Base-by-base conservation (phyloP, 2,888 invertebrate genomes). In the Arge pagana region DNA sequence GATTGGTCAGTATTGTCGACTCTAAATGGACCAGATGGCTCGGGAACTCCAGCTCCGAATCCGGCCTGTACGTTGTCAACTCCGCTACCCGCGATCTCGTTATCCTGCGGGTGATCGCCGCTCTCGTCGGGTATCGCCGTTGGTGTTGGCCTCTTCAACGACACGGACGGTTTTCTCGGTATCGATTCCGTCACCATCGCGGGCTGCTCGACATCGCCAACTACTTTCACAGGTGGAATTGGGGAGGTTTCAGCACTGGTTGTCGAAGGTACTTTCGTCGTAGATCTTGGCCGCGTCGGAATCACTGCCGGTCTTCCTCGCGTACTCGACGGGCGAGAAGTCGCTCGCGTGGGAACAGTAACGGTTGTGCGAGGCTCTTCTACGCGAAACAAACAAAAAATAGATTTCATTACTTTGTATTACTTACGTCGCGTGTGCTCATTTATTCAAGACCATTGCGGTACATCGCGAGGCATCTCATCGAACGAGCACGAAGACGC, bases 51-150 rank as follows among this genome's bases (percentile, higher is more conserved):
- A 1, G 74, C 61, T 1, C 70, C 71, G 6, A 70, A 56, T 21
- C 72, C 73, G 3, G 70, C 70, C 19, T 71, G 73, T 2, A 72
- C 72, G 28, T 70, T 70, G 48, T 76, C 76, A 3, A 76, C 74
- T 0, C 75, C 75, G 52, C 74, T 76, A 6, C 73, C 83, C 51
- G 79, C 83, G 65, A 88, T 84, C 70, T 92, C 91, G 68, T 93
- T 92, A 65, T 92, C 91, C 72, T 88, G 87, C 2, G 90, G 90
- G 80, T 90, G 90, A 45, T 80, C 66, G 80, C 83, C 52, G 60
- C 78, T 78, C 37, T 77, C 68, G 61, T 82, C 77, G 64, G 66
- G 28, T 68, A 71, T 54, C 64, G 72, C 57, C 60, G 42, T 58
- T 54, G 59, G 10, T 3, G 54, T 64, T 56, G 71, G 68, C 45